Percentiles rank a stretch among this genome's conserved stretches.
Evolutionary conservation across 2,797 vertebrate species (phyloP).

Genomic region (Synanceia verrucosa): DNA sequence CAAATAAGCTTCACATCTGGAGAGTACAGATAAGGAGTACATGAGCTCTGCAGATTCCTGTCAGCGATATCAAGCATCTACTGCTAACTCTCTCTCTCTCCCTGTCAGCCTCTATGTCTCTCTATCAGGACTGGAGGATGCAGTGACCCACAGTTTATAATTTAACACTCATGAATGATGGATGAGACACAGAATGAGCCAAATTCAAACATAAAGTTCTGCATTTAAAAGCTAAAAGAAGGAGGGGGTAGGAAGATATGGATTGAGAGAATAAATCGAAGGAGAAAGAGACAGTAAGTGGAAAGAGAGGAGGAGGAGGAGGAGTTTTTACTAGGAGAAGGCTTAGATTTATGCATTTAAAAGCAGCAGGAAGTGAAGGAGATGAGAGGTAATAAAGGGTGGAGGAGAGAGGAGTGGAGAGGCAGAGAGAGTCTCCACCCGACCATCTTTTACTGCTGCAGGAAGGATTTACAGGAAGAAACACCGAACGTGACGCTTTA

Average conservation of each 20-base stretch:
- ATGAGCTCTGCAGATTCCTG: not conserved
- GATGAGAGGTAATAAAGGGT: too few species aligned
- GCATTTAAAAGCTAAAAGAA: conserved; percentile 36
- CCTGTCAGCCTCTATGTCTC: not conserved
- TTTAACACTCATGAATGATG: conserved; percentile 65
- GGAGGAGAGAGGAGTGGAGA: too few species aligned
- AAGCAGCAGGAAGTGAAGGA: conserved; percentile 1
- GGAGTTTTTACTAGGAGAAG: not conserved
- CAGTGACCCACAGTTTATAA: conserved; percentile 64
- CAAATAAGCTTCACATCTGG: not conserved
- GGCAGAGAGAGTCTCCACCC: too few species aligned
- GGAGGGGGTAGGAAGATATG: not conserved
- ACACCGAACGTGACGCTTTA: too few species aligned
- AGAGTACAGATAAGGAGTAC: not conserved
- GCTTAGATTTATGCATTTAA: conserved; percentile 14
- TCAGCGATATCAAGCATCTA: conserved; percentile 39
- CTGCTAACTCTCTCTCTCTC: not conserved
- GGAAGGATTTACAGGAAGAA: too few species aligned
- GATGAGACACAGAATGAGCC: conserved; percentile 53
- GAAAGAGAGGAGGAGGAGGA: not conserved
- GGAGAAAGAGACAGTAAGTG: not conserved
- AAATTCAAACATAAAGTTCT: conserved; percentile 48
- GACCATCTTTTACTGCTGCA: too few species aligned
- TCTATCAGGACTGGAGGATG: conserved; percentile 14
- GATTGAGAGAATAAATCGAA: conserved; percentile 7